Evolutionary conservation across 2,888 invertebrate genomes (phyloP).

Genomic region (Linyphia triangularis): DNA sequence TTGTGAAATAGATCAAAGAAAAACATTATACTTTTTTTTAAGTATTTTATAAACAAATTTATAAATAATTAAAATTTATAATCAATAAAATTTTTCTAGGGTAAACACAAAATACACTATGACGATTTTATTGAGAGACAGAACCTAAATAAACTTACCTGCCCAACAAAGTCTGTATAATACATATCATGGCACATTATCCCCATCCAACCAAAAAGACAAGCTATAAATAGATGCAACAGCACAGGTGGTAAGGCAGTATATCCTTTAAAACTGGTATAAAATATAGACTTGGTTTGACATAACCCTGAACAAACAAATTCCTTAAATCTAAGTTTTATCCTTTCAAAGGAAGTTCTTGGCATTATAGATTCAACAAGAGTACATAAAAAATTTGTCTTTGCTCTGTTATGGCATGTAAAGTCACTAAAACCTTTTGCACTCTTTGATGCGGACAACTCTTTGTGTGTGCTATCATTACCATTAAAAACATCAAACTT

Average conservation of each 20-base stretch:
- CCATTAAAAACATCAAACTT: not conserved
- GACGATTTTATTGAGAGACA: not conserved
- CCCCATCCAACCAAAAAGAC: conserved; percentile 78
- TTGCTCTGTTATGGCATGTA: not conserved
- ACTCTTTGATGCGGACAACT: not conserved
- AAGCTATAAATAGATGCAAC: conserved; percentile 77
- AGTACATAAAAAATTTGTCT: not conserved
- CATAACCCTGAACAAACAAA: not conserved
- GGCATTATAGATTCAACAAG: conserved; percentile 10
- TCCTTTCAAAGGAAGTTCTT: not conserved
- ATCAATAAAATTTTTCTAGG: not conserved
- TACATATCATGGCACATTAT: conserved; percentile 78
- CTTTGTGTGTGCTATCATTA: not conserved
- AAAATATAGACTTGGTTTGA: not conserved
- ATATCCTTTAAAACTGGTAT: conserved; percentile 44
- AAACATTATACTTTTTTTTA: no score
- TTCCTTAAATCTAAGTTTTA: not conserved
- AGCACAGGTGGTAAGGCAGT: conserved; percentile 74
- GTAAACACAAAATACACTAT: not conserved
- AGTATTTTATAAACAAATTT: not conserved
- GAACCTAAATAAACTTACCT: conserved; percentile 67
- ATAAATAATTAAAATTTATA: not conserved
- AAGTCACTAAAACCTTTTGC: conserved; percentile 21
- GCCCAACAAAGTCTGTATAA: conserved; percentile 79
- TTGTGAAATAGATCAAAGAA: no score